Percentiles rank a stretch among this genome's conserved stretches.
Conservation (phyloP, 2,797 vertebrate species). For the Antrozous pallidus region DNA sequence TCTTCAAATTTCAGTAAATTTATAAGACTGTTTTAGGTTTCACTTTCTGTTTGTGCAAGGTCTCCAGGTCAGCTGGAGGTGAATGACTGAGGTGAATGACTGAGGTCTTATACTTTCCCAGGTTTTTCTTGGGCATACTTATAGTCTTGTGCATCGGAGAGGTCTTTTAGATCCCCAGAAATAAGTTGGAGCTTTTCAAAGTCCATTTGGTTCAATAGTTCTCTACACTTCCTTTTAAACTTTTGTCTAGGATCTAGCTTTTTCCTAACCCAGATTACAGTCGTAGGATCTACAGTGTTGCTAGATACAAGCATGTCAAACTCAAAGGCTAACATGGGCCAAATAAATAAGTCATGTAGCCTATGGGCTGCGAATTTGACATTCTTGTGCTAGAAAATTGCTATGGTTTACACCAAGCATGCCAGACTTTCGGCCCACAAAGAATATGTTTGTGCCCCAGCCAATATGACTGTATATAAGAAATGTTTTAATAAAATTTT, state of each 20-base stretch:
- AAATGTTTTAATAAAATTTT: no score
- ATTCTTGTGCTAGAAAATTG: no score
- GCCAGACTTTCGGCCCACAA: no score
- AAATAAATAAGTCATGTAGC: no score
- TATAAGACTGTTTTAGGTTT: constrained; percentile 11
- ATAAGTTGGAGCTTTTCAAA: neutral
- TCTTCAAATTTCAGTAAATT: neutral
- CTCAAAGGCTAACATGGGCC: no score
- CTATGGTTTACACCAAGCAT: no score
- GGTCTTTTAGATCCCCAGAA: neutral
- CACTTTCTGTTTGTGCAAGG: neutral
- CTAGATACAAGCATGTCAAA: neutral
- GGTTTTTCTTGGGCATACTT: neutral
- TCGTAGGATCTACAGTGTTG: neutral
- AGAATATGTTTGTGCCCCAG: no score
- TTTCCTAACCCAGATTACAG: neutral
- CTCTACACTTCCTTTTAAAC: neutral
- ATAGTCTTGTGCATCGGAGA: neutral
- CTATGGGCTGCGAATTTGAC: no score
- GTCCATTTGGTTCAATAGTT: neutral
- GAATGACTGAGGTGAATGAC: neutral
- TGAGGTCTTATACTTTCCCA: neutral
- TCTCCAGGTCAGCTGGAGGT: neutral
- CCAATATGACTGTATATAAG: no score
- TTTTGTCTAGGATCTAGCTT: neutral